A percentile compares a stretch with the other conserved stretches of the same genome.
These are phyloP conservation scores for Adelognathus sp. DNA, from an alignment of 2,888 invertebrate species.

Conservation along the genomic window DNA sequence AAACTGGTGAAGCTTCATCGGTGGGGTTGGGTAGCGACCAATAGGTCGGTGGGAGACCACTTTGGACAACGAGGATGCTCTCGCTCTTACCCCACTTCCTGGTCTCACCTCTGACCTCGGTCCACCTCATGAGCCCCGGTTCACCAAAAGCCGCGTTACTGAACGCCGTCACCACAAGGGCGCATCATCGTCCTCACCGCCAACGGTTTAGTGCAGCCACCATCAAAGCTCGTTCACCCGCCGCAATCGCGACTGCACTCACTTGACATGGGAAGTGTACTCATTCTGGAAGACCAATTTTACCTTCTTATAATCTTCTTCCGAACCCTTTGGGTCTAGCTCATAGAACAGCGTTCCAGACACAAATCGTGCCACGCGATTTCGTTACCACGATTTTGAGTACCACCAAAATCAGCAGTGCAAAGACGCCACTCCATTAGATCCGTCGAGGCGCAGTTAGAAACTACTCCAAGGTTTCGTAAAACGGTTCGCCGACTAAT, in stretches of 20 bases:
- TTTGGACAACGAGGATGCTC: slow-evolving; percentile 28
- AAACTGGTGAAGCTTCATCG: slow-evolving; percentile 33
- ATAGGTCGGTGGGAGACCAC: slow-evolving; percentile 26
- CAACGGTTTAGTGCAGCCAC: slow-evolving; percentile 4
- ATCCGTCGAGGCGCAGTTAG: no score
- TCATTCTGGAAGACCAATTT: background rate
- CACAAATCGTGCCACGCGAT: no score
- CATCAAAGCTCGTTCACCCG: slow-evolving; percentile 22
- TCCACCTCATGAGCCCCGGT: slow-evolving; percentile 13
- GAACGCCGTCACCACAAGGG: slow-evolving; percentile 33
- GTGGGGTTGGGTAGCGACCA: background rate
- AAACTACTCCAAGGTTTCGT: no score
- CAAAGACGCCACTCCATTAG: no score
- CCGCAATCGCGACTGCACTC: slow-evolving; percentile 27
- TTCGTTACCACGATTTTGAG: no score
- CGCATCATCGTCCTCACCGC: slow-evolving; percentile 16
- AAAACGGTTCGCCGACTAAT: no score
- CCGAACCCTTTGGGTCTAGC: no score
- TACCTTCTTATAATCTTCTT: no score
- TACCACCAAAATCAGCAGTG: no score
- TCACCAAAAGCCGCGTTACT: background rate
- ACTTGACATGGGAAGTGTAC: slow-evolving; percentile 35
- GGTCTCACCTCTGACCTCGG: slow-evolving; percentile 28
- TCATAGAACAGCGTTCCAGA: no score
- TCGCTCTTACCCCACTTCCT: slow-evolving; percentile 25